phyloP scores from a whole-genome alignment of 1,140 invertebrate species.

The Asobara japonica region DNA sequence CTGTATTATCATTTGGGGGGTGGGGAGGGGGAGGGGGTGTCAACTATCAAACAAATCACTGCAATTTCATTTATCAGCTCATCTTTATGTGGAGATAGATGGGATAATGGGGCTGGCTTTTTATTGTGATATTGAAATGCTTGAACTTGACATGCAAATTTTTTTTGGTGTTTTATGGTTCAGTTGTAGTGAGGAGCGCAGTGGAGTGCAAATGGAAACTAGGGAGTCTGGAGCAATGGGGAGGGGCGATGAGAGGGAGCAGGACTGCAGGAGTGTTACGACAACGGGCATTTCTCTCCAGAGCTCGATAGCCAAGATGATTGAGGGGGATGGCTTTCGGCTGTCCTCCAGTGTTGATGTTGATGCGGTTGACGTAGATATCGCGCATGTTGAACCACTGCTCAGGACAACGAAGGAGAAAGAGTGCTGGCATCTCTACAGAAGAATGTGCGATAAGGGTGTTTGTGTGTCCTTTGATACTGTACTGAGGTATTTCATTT shows the following conservation, averaged over 20 bases:
- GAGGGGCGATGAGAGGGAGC: background rate
- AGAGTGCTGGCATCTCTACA: slow-evolving; percentile 76
- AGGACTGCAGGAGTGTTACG: background rate
- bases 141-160: background rate
- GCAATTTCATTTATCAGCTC: slow-evolving; percentile 4
- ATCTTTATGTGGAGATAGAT: background rate
- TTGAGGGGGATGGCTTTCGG: slow-evolving; percentile 1
- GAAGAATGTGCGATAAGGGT: slow-evolving; percentile 76
- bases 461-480: slow-evolving; percentile 76
- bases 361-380: slow-evolving; percentile 9
- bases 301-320: slow-evolving; percentile 29
- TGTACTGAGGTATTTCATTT: slow-evolving; percentile 71
- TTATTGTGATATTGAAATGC: background rate
- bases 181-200: slow-evolving; percentile 5
- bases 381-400: slow-evolving; percentile 45
- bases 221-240: slow-evolving; percentile 2
- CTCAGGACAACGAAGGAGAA: slow-evolving; percentile 69
- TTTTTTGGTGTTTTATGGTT: background rate
- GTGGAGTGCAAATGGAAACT: slow-evolving; percentile 17
- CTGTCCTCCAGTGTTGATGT: slow-evolving; percentile 19
- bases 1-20: background rate
- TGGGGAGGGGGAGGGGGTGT: background rate
- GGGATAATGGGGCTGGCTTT: background rate
- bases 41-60: no score
- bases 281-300: background rate